These are phyloP conservation scores for Psettodes erumei DNA, from an alignment of 2,113 vertebrate species.

Conservation along the genomic window DNA sequence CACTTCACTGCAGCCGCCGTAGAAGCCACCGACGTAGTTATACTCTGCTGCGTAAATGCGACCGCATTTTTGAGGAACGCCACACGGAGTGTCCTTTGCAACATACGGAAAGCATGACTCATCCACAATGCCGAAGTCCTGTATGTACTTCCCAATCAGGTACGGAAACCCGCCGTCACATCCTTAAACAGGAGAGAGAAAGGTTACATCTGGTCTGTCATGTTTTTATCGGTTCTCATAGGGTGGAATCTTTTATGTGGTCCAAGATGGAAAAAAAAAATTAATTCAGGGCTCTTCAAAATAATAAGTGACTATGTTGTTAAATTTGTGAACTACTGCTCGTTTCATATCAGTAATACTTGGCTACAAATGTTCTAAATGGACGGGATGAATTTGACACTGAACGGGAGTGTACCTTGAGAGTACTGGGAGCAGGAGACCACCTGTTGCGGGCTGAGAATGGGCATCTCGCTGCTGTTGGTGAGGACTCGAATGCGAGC, in stretches of 20 bases:
- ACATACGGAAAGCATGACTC: slow-evolving; percentile 91
- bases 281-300: neutral
- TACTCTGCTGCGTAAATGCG: slow-evolving; percentile 89
- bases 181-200: slow-evolving; percentile 78
- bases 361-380: neutral
- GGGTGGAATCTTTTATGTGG: neutral
- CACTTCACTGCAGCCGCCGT: slow-evolving; percentile 93
- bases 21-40: slow-evolving; percentile 94
- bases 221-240: neutral
- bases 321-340: neutral
- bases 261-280: neutral
- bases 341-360: neutral
- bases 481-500: slow-evolving; percentile 90
- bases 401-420: slow-evolving; percentile 86
- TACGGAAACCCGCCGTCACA: slow-evolving; percentile 96
- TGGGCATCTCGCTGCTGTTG: slow-evolving; percentile 88
- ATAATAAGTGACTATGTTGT: neutral
- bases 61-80: slow-evolving; percentile 77
- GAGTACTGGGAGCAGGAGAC: slow-evolving; percentile 96
- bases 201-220: neutral
- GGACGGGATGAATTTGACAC: neutral
- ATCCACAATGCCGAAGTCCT: slow-evolving; percentile 95
- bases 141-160: slow-evolving; percentile 92
- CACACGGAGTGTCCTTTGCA: slow-evolving; percentile 83
- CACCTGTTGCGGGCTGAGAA: slow-evolving; percentile 92